Evolutionary conservation across 2,113 vertebrate species (phyloP), one percentile per base, ranked within the genome.

Genomic region (Acinonyx jubatus): DNA sequence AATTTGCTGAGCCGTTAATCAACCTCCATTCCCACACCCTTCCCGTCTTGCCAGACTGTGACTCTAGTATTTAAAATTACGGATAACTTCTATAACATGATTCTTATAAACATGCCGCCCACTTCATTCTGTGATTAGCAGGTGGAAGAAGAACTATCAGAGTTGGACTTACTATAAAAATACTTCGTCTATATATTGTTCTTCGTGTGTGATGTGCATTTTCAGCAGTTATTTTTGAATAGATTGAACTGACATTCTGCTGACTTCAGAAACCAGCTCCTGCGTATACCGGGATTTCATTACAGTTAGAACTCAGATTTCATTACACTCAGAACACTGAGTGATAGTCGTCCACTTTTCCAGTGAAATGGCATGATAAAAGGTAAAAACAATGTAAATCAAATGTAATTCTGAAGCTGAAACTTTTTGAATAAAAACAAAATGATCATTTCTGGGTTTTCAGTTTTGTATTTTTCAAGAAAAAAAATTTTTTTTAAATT

Each of bases 251-350:
- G 65, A 80, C 3, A 71, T 83, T 76, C 76, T 73, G 63, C n/a
- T 94, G 23, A 91, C 57, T 90, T 87, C 31, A 71, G 76, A 96
- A 94, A 94, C 10, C 76, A 97, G 89, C 6, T 0, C 13, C 81
- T 82, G 5, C 50, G 7, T 65, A 86, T 23, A 66, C 10, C 50
- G 25, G 4, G 5, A 74, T 45, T 96, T 93, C 83, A 79, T n/a
- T 36, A 96, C 2, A 45, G 61, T 45, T 9, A 45, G 45, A 45
- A 45, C 45, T 8, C 45, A 45, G 45, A 45, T 45, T 45, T 45
- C 45, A 45, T 45, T 45, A 45, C 45, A 9, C 45, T 45, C 45
- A 87, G 38, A 36, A 90, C 65, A 71, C 0, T 88, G 74, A 92
- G 61, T 74, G 27, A 79, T 68, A 50, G 29, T 91, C 38, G 21